A percentile compares a stretch with the other conserved stretches of the same genome.
phyloP scores from a whole-genome alignment of 2,797 vertebrate species.

The Arnoldichthys spilopterus region DNA sequence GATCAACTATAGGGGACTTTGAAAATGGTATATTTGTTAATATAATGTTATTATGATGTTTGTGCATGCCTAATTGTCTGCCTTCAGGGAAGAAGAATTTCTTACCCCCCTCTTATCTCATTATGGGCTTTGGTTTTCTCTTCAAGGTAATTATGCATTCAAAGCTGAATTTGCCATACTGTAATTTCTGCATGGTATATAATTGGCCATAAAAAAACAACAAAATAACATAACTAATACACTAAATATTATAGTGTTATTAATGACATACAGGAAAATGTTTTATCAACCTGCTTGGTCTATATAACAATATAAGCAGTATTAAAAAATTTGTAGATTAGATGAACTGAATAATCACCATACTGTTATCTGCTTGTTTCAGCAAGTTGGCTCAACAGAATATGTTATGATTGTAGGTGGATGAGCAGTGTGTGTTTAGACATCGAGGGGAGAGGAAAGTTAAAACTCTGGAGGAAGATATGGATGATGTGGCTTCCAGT shows the following conservation, averaged over 20 bases:
- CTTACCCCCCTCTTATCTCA: constrained; percentile 94
- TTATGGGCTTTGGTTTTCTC: constrained; percentile 98
- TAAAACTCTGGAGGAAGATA: constrained; percentile 88
- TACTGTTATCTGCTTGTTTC: background rate
- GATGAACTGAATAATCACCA: no score
- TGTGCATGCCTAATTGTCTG: background rate
- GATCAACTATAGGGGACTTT: background rate
- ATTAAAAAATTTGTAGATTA: no score
- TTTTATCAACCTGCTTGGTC: no score
- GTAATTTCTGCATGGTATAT: background rate
- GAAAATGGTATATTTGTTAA: background rate
- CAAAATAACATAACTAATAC: no score
- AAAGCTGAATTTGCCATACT: background rate
- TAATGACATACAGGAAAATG: no score
- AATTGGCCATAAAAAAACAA: background rate
- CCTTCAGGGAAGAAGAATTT: constrained; percentile 97
- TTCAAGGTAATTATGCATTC: constrained; percentile 86
- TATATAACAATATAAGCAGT: no score
- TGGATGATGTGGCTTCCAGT: constrained; percentile 81
- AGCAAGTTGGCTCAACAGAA: background rate
- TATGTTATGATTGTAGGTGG: constrained; percentile 79
- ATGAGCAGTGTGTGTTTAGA: constrained; percentile 89
- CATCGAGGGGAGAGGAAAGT: constrained; percentile 92
- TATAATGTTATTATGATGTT: background rate
- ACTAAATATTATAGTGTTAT: no score